Percentiles rank a stretch among this genome's conserved stretches.
phyloP scores from a whole-genome alignment of 2,888 invertebrate species.

The Alcis repandata region DNA sequence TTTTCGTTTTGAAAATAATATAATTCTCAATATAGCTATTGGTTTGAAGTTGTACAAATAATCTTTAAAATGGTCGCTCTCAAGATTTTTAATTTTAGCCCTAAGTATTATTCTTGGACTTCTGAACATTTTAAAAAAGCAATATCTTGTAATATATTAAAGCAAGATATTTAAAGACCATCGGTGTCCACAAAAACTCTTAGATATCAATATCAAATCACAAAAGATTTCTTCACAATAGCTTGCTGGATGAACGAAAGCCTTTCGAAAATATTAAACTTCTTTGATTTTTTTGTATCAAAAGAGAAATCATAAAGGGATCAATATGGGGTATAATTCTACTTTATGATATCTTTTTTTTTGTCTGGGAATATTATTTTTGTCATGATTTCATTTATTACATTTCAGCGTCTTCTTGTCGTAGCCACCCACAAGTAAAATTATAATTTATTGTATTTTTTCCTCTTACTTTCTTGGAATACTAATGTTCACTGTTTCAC shows the following conservation, averaged over 20 bases:
- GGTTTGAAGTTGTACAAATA: no score
- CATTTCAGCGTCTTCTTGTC: background rate
- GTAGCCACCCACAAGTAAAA: no score
- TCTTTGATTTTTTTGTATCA: conserved; percentile 36
- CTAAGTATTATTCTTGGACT: background rate
- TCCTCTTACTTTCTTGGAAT: no score
- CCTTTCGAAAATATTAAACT: conserved; percentile 36
- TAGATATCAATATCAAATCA: conserved; percentile 37
- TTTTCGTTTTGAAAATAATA: no score
- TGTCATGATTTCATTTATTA: background rate
- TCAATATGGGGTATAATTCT: conserved; percentile 27
- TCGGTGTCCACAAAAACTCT: conserved; percentile 30
- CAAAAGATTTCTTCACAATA: conserved; percentile 41
- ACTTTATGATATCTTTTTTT: conserved; percentile 23
- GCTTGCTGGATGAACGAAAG: conserved; percentile 33
- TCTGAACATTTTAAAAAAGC: background rate
- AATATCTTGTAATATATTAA: conserved; percentile 20
- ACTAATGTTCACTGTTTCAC: no score
- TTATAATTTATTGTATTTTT: no score
- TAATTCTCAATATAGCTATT: no score
- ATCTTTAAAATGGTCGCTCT: background rate
- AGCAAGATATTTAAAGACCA: conserved; percentile 31
- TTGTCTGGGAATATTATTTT: conserved; percentile 4
- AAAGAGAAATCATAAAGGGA: conserved; percentile 34
- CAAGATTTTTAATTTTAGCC: background rate